These are phyloP conservation scores for Oryzias dopingdopingensis DNA, from an alignment of 2,797 vertebrate species.

Conservation along the genomic window DNA sequence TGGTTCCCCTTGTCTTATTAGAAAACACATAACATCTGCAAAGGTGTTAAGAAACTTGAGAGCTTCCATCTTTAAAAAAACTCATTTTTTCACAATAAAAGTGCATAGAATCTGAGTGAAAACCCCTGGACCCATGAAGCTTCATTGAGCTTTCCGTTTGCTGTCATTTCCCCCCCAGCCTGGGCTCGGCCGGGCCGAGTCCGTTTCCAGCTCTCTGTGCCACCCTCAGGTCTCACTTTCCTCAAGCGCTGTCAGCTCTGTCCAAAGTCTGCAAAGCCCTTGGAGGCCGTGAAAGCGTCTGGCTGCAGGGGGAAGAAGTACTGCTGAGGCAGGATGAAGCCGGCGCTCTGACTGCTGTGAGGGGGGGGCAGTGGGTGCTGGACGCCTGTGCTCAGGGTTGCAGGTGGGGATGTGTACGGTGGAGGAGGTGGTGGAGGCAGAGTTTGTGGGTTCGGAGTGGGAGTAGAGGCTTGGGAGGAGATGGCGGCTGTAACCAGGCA, in stretches of 20 bases:
- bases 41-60: too few species aligned
- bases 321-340: conserved; percentile 88
- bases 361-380: conserved; percentile 68
- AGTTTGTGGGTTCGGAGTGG: conserved; percentile 73
- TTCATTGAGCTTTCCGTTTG: conserved; percentile 18
- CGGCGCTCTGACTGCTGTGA: conserved; percentile 60
- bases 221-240: conserved; percentile 10
- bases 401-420: conserved; percentile 75
- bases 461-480: conserved; percentile 78
- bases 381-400: conserved; percentile 75
- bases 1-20: conserved; percentile 29
- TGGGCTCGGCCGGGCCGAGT: not conserved
- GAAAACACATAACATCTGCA: too few species aligned
- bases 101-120: conserved; percentile 55
- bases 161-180: conserved; percentile 8
- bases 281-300: conserved; percentile 81
- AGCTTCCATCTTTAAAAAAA: conserved; percentile 9
- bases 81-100: conserved; percentile 41
- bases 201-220: conserved; percentile 17
- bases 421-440: conserved; percentile 78
- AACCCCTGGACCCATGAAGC: conserved; percentile 10
- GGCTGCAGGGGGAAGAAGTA: conserved; percentile 90
- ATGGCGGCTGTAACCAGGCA: conserved; percentile 77
- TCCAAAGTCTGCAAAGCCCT: conserved; percentile 87
- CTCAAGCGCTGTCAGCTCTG: conserved; percentile 80